Conservation (phyloP, 1,140 invertebrate genomes). For the Adelges cooleyi region DNA sequence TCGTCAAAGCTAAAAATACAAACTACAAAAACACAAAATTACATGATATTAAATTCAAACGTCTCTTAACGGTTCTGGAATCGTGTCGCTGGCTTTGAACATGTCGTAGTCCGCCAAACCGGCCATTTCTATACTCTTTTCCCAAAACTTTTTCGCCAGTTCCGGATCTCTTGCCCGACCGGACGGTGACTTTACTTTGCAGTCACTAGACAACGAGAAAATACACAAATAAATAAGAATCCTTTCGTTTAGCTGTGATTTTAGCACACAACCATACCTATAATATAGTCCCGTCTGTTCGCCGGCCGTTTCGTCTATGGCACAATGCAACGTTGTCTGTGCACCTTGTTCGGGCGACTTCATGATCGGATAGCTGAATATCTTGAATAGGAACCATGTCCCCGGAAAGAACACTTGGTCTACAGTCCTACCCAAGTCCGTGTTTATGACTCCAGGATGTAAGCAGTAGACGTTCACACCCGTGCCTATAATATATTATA, state of each 20-base stretch:
- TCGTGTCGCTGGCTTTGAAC: constrained; percentile 6
- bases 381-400: constrained; percentile 33
- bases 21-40: too few relatives aligned
- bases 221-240: too few relatives aligned
- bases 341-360: constrained; percentile 57
- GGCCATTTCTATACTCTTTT: constrained; percentile 35
- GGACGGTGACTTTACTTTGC: constrained; percentile 41
- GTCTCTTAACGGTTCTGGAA: background rate
- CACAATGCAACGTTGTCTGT: constrained; percentile 67
- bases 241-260: too few relatives aligned
- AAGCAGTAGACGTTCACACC: constrained; percentile 54
- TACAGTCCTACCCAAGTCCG: constrained; percentile 60
- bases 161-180: constrained; percentile 41
- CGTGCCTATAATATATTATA: constrained; percentile 30
- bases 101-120: constrained; percentile 29
- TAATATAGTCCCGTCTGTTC: constrained; percentile 53
- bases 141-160: constrained; percentile 46
- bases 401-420: constrained; percentile 42
- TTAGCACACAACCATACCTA: constrained; percentile 38
- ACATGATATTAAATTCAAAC: background rate
- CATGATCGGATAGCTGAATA: constrained; percentile 39
- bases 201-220: constrained; percentile 45
- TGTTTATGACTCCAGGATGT: constrained; percentile 61
- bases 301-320: constrained; percentile 54
- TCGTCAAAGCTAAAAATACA: too few relatives aligned